Evolutionary conservation across 2,888 invertebrate species (phyloP).

Genomic region (Leucophenga maculata): DNA sequence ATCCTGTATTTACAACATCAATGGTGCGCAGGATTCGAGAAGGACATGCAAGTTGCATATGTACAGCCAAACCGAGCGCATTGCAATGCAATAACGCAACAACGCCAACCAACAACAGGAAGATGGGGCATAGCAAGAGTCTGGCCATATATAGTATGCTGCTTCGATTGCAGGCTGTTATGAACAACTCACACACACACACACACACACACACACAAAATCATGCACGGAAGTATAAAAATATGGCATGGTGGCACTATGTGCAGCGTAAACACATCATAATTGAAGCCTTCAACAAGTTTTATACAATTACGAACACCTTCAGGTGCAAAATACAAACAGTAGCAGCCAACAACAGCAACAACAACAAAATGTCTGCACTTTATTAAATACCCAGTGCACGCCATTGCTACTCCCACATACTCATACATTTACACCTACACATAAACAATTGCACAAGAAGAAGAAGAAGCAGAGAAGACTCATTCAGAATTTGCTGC

Average conservation of each 20-base stretch:
- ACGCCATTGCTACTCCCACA: background rate
- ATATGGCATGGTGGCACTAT: background rate
- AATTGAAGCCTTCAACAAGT: slow-evolving; percentile 65
- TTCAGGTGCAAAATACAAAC: slow-evolving; percentile 24
- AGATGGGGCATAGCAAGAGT: background rate
- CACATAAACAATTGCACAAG: background rate
- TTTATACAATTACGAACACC: slow-evolving; percentile 40
- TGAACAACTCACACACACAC: background rate
- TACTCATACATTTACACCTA: background rate
- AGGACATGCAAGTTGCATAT: slow-evolving; percentile 26
- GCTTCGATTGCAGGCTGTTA: too few relatives aligned
- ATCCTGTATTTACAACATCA: slow-evolving; percentile 54
- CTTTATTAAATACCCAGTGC: background rate
- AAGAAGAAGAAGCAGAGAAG: too few relatives aligned
- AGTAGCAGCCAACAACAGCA: background rate
- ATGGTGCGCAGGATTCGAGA: slow-evolving; percentile 22
- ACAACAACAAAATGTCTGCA: background rate
- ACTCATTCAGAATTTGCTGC: too few relatives aligned
- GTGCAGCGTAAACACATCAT: slow-evolving; percentile 54
- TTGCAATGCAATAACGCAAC: slow-evolving; percentile 30
- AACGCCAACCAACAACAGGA: slow-evolving; percentile 33
- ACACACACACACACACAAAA: background rate
- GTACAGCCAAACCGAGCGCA: slow-evolving; percentile 25
- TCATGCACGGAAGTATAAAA: background rate
- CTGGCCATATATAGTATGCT: too few relatives aligned